Evolutionary conservation across 2,888 invertebrate genomes (phyloP), one percentile per base, ranked within the genome.

Genomic region (Harmothoe impar): DNA sequence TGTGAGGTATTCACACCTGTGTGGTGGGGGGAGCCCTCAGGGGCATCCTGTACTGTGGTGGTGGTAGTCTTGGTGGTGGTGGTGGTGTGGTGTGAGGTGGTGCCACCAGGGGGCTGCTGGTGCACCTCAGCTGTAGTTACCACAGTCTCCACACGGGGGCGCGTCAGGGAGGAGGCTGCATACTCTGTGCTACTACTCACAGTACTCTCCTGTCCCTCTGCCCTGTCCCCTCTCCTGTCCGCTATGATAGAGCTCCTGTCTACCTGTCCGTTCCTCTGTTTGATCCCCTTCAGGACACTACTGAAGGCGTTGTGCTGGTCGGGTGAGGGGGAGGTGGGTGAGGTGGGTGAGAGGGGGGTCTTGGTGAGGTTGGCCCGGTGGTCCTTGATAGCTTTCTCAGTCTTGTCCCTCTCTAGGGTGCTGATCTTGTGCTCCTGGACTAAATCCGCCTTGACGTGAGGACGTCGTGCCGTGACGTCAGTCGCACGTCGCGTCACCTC

Each of bases 381-480:
- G 20, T 91, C 91, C 56, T 52, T 12, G 29, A 91, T n/a, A 10
- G 91, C 31, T 0, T 62, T 35, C 10, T 23, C 86, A 20, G 77
- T 68, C 23, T 85, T 85, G 0, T 91, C 89, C 88, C 29, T 68
- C 20, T 89, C 89, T 0, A 56, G 10, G 0, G 56, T 89, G 23
- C 56, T 91, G 17, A 86, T 86, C 51, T 86, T 43, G 25, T 89
- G 15, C 25, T 89, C 88, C 10, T 86, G 90, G 7, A 33, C 89
- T 35, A 88, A 77, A 23, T 90, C 90, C 35, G 91, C 93, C 31
- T 93, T 91, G 68, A 93, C 93, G 81, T 93, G 92, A 0, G 92
- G 92, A 33, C 89, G 91, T 12, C 92, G 88, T 12, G 93, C 91
- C 15, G 91, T 92, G 20, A 93, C 91, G n/a, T 91, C 91, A 12